These are phyloP conservation scores for Rana temporaria DNA, from an alignment of 2,113 vertebrate species.

Conservation along the genomic window DNA sequence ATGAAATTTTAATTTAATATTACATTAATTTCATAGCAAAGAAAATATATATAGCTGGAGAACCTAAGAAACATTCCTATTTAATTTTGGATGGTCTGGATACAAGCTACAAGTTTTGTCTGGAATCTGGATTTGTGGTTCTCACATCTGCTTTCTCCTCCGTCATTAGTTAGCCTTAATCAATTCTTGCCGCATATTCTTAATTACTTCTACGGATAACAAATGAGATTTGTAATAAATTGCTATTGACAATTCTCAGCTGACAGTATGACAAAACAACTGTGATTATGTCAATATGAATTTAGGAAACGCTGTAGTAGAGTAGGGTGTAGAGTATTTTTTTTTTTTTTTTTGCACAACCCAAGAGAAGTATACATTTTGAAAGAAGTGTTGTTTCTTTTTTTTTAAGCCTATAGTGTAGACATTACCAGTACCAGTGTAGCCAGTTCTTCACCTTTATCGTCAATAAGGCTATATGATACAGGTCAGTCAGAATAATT, in stretches of 20 bases:
- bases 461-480: too few relatives aligned
- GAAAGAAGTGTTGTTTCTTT: too few relatives aligned
- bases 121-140: background rate
- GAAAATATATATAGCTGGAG: too few relatives aligned
- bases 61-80: too few relatives aligned
- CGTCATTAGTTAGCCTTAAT: conserved; percentile 7
- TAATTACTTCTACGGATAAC: conserved; percentile 50
- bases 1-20: too few relatives aligned
- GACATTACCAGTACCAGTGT: too few relatives aligned
- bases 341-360: background rate
- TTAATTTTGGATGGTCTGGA: background rate
- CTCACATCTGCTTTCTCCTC: background rate
- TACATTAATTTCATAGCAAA: too few relatives aligned
- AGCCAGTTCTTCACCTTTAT: too few relatives aligned
- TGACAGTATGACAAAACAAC: conserved; percentile 13
- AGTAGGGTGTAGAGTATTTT: background rate
- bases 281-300: conserved; percentile 46
- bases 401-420: too few relatives aligned
- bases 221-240: conserved; percentile 46
- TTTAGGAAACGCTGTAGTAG: conserved; percentile 18
- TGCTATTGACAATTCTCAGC: conserved; percentile 35
- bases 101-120: background rate
- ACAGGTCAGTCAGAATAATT: too few relatives aligned
- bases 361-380: background rate
- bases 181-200: conserved; percentile 26